Evolutionary conservation across 1,140 invertebrate genomes (phyloP).

Genomic region (Artemia franciscana): DNA sequence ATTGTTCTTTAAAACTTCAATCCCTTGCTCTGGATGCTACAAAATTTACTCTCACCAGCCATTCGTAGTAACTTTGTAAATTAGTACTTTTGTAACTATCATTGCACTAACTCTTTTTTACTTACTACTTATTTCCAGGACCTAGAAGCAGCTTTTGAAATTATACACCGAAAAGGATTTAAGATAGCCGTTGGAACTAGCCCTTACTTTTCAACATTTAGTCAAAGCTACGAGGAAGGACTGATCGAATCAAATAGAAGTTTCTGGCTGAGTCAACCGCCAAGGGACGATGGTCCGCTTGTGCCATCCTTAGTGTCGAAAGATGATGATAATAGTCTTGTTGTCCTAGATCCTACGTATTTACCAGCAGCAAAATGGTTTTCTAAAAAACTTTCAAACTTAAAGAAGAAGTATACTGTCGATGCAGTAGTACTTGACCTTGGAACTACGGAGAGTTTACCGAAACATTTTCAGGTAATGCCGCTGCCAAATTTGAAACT

Average conservation of each 20-base stretch:
- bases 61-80: too few relatives aligned
- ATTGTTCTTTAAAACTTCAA: too few relatives aligned
- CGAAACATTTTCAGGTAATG: slow-evolving; percentile 49
- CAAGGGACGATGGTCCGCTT: slow-evolving; percentile 38
- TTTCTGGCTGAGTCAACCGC: slow-evolving; percentile 32
- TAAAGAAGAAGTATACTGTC: slow-evolving; percentile 48
- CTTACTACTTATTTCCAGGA: neutral
- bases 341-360: slow-evolving; percentile 60
- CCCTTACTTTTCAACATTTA: slow-evolving; percentile 64
- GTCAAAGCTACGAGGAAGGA: slow-evolving; percentile 46
- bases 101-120: too few relatives aligned
- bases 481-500: too few relatives aligned
- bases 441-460: slow-evolving; percentile 64
- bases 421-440: slow-evolving; percentile 74
- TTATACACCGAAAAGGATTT: slow-evolving; percentile 56
- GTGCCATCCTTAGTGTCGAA: slow-evolving; percentile 51
- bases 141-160: slow-evolving; percentile 46
- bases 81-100: too few relatives aligned
- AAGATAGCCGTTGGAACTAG: slow-evolving; percentile 58
- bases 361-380: slow-evolving; percentile 55
- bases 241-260: slow-evolving; percentile 28
- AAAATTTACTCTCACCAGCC: too few relatives aligned
- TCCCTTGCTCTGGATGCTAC: too few relatives aligned
- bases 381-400: slow-evolving; percentile 36
- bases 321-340: slow-evolving; percentile 46